Evolutionary conservation across 2,113 vertebrate genomes (phyloP).

Genomic region (Coreoperca whiteheadi): DNA sequence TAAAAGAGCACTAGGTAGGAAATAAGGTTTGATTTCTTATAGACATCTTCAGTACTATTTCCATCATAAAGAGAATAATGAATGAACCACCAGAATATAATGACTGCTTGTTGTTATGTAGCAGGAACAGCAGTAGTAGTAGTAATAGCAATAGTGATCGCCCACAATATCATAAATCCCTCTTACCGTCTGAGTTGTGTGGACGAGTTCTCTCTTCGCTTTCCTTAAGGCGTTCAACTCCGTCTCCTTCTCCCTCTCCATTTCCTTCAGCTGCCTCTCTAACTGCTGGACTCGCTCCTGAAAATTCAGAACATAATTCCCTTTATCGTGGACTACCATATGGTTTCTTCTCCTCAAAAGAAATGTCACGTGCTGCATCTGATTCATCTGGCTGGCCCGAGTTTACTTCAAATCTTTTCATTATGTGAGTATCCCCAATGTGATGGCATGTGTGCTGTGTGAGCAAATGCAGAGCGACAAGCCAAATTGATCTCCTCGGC

Average conservation of each 20-base stretch:
- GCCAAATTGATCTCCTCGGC: neutral
- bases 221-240: conserved; percentile 77
- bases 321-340: conserved; percentile 6
- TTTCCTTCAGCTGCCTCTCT: conserved; percentile 80
- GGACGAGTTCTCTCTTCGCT: conserved; percentile 79
- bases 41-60: neutral
- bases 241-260: conserved; percentile 81
- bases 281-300: conserved; percentile 79
- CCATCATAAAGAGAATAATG: neutral
- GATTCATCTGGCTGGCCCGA: conserved; percentile 14
- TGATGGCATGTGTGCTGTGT: neutral
- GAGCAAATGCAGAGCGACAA: neutral
- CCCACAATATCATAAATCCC: neutral
- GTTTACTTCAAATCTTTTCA: conserved; percentile 35
- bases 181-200: conserved; percentile 71
- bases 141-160: neutral
- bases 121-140: neutral
- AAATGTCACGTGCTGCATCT: neutral
- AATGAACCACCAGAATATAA: neutral
- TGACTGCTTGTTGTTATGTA: neutral
- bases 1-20: neutral
- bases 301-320: conserved; percentile 31
- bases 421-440: conserved; percentile 24
- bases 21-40: neutral
- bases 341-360: conserved; percentile 10